phyloP scores from a whole-genome alignment of 2,888 invertebrate genomes.

The Megalurothrips usitatus region DNA sequence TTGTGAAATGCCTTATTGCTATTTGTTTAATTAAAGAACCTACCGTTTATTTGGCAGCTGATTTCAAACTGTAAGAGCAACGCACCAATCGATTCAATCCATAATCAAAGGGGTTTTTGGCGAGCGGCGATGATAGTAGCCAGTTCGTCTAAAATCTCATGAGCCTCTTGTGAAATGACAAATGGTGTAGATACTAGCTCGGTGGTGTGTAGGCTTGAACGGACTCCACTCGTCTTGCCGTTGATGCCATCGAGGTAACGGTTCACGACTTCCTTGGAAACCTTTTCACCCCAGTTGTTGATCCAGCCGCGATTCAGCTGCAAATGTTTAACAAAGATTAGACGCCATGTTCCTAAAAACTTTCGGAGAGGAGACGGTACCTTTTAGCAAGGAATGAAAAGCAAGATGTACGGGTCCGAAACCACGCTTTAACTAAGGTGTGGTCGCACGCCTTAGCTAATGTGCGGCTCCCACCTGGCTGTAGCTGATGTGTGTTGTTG shows the following conservation, averaged over 20 bases:
- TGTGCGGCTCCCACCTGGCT: too few relatives aligned
- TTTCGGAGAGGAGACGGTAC: too few relatives aligned
- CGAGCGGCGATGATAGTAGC: background rate
- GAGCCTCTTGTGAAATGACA: background rate
- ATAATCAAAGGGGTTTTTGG: background rate
- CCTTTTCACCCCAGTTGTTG: constrained; percentile 6
- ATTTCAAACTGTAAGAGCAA: background rate
- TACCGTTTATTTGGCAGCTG: background rate
- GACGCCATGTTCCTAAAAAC: too few relatives aligned
- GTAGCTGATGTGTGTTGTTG: too few relatives aligned
- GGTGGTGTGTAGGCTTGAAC: background rate
- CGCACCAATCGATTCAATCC: background rate
- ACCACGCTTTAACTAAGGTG: too few relatives aligned
- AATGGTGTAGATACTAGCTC: background rate
- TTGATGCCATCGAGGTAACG: background rate
- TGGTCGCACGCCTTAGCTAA: too few relatives aligned
- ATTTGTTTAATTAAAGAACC: background rate
- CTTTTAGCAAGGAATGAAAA: too few relatives aligned
- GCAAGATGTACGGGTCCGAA: too few relatives aligned
- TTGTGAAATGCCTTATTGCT: background rate
- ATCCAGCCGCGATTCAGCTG: constrained; percentile 1
- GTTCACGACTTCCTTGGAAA: background rate
- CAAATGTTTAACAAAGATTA: too few relatives aligned
- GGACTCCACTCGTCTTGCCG: background rate
- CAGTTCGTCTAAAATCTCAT: background rate